Percentiles rank a stretch among this genome's conserved stretches.
Conservation (phyloP, 2,888 invertebrate genomes). For the Lampropteryx suffumata region DNA sequence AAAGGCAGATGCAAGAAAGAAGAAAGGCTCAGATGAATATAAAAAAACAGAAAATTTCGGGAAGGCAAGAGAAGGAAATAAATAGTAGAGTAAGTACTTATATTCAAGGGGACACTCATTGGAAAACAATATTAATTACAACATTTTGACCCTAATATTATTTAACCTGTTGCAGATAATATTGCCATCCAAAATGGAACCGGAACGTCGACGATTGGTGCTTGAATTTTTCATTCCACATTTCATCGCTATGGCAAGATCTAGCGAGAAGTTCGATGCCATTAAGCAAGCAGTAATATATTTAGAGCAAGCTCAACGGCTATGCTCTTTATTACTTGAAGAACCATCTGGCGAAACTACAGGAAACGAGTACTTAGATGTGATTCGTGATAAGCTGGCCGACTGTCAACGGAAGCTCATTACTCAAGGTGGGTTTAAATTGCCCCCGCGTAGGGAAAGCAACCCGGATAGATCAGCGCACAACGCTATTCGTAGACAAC, state of each 20-base stretch:
- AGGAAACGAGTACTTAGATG: conserved; percentile 78
- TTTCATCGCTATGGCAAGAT: conserved; percentile 87
- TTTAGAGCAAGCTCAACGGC: conserved; percentile 86
- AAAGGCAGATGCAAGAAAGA: conserved; percentile 64
- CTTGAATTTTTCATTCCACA: conserved; percentile 88
- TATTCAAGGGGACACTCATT: no score
- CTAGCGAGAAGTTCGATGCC: conserved; percentile 84
- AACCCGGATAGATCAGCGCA: conserved; percentile 46
- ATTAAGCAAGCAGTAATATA: conserved; percentile 85
- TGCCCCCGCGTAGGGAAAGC: conserved; percentile 64
- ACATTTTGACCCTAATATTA: neutral
- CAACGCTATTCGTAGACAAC: conserved; percentile 50
- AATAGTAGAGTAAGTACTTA: conserved; percentile 82
- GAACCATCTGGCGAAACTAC: conserved; percentile 80
- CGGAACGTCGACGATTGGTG: conserved; percentile 83
- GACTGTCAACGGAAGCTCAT: conserved; percentile 72
- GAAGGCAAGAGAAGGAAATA: conserved; percentile 65
- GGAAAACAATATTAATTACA: no score
- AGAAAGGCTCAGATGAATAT: conserved; percentile 53
- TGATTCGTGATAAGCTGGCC: conserved; percentile 79
- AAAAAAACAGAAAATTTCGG: conserved; percentile 56
- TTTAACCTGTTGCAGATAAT: conserved; percentile 55
- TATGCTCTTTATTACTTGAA: conserved; percentile 84
- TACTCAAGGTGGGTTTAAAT: conserved; percentile 64
- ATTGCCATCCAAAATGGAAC: conserved; percentile 76